These are phyloP conservation scores for Xerus rutilus DNA, from an alignment of 2,797 vertebrate species.

Conservation along the genomic window DNA sequence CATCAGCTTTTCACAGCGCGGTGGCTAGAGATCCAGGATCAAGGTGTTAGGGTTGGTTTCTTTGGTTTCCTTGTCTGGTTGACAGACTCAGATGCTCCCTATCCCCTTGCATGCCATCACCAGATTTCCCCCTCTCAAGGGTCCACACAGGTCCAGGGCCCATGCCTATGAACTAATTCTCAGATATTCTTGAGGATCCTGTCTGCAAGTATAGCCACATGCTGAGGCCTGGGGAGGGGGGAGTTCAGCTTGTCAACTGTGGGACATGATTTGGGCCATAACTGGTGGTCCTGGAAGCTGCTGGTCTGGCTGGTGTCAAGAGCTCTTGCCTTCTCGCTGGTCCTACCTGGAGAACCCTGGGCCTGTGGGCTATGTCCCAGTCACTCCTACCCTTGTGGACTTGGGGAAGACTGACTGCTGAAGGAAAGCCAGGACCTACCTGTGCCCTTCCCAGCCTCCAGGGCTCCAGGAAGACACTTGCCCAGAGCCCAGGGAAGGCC, in stretches of 20 bases:
- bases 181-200: background rate
- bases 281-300: background rate
- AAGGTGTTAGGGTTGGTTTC: background rate
- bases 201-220: background rate
- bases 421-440: background rate
- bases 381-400: background rate
- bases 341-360: background rate
- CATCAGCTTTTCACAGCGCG: background rate
- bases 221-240: background rate
- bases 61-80: background rate
- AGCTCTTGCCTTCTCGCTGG: background rate
- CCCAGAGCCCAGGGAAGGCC: background rate
- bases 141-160: too few relatives aligned
- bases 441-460: background rate
- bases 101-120: too few relatives aligned
- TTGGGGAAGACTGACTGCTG: background rate
- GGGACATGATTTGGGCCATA: too few relatives aligned
- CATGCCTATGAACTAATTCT: background rate
- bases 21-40: background rate
- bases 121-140: background rate
- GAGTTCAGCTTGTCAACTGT: background rate
- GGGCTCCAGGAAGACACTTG: too few relatives aligned
- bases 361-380: background rate
- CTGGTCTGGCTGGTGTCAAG: too few relatives aligned
- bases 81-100: background rate